Conservation (phyloP, 2,113 vertebrate genomes). For the Actenoides lindsayi region DNA sequence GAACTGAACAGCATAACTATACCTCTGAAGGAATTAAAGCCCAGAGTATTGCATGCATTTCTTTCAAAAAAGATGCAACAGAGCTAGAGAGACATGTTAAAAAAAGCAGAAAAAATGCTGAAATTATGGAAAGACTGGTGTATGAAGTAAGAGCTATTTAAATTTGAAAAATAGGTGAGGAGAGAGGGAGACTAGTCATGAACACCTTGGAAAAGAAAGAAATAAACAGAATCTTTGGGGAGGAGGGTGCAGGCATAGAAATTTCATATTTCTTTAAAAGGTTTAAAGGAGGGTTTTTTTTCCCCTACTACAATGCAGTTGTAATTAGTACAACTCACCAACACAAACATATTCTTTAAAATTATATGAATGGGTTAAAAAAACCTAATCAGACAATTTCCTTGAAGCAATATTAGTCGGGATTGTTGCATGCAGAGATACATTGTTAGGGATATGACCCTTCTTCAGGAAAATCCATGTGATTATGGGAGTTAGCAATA, state of each 20-base stretch:
- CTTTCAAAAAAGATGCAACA: not conserved
- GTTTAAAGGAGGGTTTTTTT: not conserved
- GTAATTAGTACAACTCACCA: not conserved
- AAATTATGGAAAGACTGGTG: not conserved
- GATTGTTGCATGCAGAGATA: not conserved
- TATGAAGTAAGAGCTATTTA: not conserved
- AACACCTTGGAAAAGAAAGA: not conserved
- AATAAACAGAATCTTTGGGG: not conserved
- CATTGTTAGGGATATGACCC: not conserved
- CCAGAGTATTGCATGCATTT: not conserved
- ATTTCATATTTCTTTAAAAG: not conserved
- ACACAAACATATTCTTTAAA: not conserved
- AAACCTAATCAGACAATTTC: fast-evolving
- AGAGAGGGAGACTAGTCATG: not conserved
- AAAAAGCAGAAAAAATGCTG: not conserved
- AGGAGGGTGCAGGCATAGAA: not conserved
- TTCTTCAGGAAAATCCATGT: not conserved
- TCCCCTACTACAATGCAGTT: not conserved
- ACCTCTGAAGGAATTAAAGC: not conserved
- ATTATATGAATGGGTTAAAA: not conserved
- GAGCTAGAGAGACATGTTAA: not conserved
- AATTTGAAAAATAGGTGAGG: not conserved
- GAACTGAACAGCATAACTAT: not conserved
- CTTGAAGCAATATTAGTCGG: not conserved
- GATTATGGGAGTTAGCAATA: not conserved